These are phyloP conservation scores for Salmo trutta DNA, from an alignment of 2,797 vertebrate genomes.

Conservation along the genomic window DNA sequence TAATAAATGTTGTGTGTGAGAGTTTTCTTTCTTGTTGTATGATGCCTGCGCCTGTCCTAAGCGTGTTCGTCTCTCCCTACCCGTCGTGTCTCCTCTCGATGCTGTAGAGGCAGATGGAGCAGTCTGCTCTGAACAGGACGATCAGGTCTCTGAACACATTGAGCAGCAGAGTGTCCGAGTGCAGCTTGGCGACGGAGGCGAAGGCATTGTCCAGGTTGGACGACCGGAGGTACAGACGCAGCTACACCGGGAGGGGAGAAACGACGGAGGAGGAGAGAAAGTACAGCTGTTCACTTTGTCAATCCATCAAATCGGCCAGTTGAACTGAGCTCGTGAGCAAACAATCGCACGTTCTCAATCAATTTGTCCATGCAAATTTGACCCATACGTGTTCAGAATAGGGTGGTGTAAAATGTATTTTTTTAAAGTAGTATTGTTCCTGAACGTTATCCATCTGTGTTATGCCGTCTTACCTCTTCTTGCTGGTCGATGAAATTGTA, in stretches of 20 bases:
- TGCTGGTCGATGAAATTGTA: slow-evolving; percentile 94
- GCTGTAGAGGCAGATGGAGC: slow-evolving; percentile 97
- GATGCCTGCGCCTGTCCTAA: neutral
- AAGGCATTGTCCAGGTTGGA: slow-evolving; percentile 98
- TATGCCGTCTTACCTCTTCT: slow-evolving; percentile 83
- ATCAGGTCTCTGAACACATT: slow-evolving; percentile 95
- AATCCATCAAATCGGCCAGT: no score
- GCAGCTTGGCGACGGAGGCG: slow-evolving; percentile 91
- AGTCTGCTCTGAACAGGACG: slow-evolving; percentile 93
- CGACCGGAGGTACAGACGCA: slow-evolving; percentile 90
- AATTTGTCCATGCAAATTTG: no score
- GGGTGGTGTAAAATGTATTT: no score
- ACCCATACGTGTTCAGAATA: no score
- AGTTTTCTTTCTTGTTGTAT: no score
- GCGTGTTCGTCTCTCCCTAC: slow-evolving; percentile 57
- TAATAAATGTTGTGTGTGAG: neutral
- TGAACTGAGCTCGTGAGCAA: no score
- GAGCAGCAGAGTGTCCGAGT: slow-evolving; percentile 88
- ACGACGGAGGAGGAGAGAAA: neutral
- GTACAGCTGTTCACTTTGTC: neutral
- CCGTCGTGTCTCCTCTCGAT: slow-evolving; percentile 87
- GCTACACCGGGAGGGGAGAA: slow-evolving; percentile 56
- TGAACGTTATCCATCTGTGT: neutral
- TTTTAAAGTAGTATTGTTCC: no score
- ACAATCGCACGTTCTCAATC: no score